Conservation (phyloP, 2,888 invertebrate species). For the Conus canariensis region DNA sequence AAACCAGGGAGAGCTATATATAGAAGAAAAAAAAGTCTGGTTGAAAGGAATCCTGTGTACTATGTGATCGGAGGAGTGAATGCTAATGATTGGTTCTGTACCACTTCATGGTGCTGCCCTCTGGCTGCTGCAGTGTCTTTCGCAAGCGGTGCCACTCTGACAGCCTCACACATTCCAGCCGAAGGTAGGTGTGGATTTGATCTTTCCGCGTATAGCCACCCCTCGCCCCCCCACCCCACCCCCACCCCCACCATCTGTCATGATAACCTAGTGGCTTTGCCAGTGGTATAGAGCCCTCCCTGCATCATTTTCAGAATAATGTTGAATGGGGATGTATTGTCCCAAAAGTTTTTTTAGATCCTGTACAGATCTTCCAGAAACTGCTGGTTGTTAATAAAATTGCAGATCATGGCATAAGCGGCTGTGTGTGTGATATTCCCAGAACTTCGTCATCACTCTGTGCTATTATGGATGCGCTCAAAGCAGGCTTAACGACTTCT, state of each 20-base stretch:
- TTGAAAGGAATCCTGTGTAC: too few relatives aligned
- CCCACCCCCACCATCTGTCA: not conserved
- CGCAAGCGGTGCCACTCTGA: constrained; percentile 64
- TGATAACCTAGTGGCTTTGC: too few relatives aligned
- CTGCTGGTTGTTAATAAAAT: not conserved
- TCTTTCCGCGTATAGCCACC: not conserved
- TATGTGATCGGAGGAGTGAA: not conserved
- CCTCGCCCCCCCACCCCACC: not conserved
- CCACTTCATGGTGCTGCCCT: not conserved
- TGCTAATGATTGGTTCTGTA: constrained; percentile 10
- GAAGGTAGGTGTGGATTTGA: constrained; percentile 38
- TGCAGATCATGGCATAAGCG: too few relatives aligned
- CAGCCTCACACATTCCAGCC: constrained; percentile 34
- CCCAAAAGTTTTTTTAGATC: not conserved
- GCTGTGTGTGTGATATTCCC: too few relatives aligned
- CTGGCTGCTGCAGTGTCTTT: constrained; percentile 49
- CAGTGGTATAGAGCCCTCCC: not conserved
- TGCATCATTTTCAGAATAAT: not conserved
- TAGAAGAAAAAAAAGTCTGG: not conserved
- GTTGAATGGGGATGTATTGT: not conserved
- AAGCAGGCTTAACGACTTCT: not conserved
- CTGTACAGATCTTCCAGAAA: not conserved
- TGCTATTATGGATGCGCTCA: not conserved
- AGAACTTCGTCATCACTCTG: not conserved
- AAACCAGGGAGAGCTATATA: not conserved